phyloP scores from a whole-genome alignment of 2,797 vertebrate genomes.

The Poeciliopsis infans region DNA sequence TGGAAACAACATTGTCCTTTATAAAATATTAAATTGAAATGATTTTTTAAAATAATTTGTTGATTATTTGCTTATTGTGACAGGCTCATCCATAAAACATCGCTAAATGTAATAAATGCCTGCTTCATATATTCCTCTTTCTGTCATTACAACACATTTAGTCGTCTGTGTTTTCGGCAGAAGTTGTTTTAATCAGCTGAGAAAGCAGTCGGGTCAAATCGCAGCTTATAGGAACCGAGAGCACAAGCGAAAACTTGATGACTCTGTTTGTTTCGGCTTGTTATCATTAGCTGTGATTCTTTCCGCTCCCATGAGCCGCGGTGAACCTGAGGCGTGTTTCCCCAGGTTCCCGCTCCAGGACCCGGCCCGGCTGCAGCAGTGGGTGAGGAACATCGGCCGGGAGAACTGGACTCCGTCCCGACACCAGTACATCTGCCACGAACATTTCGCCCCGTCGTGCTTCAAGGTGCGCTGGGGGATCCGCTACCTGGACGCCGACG shows the following conservation, averaged over 20 bases:
- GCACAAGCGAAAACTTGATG: conserved; percentile 26
- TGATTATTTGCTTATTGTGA: too few relatives aligned
- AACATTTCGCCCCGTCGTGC: conserved; percentile 81
- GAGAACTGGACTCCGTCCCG: conserved; percentile 82
- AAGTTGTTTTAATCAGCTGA: background rate
- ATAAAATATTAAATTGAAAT: too few relatives aligned
- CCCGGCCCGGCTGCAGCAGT: conserved; percentile 76
- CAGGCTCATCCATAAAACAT: too few relatives aligned
- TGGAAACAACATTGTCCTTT: too few relatives aligned
- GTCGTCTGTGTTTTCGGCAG: background rate
- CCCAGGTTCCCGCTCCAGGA: conserved; percentile 83
- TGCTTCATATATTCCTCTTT: background rate
- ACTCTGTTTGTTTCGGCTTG: conserved; percentile 21
- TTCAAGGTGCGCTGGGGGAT: conserved; percentile 82
- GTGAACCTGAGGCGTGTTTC: background rate
- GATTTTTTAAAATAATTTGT: too few relatives aligned
- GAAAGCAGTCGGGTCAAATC: background rate
- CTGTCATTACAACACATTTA: background rate
- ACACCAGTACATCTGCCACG: conserved; percentile 83
- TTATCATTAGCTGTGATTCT: background rate
- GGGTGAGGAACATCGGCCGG: conserved; percentile 80
- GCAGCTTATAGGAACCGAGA: background rate
- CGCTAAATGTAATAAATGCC: background rate
- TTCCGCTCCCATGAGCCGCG: background rate
- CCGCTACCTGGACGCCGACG: conserved; percentile 77